phyloP scores from a whole-genome alignment of 2,888 invertebrate species.

The Pterostichus madidus region DNA sequence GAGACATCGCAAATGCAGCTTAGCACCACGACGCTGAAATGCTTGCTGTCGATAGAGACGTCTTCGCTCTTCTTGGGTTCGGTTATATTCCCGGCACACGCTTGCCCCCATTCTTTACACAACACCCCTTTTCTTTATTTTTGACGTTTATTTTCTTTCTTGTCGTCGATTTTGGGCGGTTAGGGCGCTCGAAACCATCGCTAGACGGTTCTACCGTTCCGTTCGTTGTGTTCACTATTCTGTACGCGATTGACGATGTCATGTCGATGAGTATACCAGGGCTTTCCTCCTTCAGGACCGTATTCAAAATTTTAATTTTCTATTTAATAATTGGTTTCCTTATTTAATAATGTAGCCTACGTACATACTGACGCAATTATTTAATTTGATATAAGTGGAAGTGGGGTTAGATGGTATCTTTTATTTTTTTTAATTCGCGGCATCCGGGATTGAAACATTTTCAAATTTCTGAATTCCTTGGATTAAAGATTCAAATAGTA shows the following conservation, averaged over 20 bases:
- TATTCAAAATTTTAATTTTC: no score
- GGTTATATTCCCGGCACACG: constrained; percentile 71
- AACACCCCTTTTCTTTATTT: constrained; percentile 69
- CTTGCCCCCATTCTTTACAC: constrained; percentile 70
- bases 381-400: no score
- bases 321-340: no score
- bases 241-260: constrained; percentile 63
- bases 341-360: no score
- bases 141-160: constrained; percentile 71
- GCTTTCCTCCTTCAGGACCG: background rate
- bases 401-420: no score
- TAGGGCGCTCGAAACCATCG: constrained; percentile 63
- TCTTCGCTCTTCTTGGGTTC: constrained; percentile 42
- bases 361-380: no score
- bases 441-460: no score
- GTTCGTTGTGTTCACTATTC: constrained; percentile 61
- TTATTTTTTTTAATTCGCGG: no score
- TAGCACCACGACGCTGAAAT: background rate
- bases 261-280: constrained; percentile 33
- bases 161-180: constrained; percentile 64
- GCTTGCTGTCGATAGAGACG: constrained; percentile 50
- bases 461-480: no score
- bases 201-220: background rate
- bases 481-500: no score
- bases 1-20: constrained; percentile 56